Conservation (phyloP, 2,797 vertebrate genomes). For the Sardinella longiceps region DNA sequence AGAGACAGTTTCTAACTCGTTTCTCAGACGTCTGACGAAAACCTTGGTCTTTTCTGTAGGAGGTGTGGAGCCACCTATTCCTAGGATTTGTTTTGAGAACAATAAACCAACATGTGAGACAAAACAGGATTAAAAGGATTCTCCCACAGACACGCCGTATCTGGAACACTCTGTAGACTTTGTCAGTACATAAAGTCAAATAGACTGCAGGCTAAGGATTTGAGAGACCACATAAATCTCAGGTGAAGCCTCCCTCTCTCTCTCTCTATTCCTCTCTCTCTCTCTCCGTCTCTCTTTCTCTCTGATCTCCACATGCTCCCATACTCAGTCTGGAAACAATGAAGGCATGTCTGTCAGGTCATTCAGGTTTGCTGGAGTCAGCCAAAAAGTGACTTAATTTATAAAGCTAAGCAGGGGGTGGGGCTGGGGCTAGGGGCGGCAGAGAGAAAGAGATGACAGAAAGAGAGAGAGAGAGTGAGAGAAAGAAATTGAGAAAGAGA, state of each 20-base stretch:
- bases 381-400: conserved; percentile 41
- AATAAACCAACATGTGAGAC: neutral
- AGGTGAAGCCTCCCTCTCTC: conserved; percentile 34
- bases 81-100: neutral
- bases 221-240: conserved; percentile 37
- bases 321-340: conserved; percentile 50
- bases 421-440: neutral
- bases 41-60: neutral
- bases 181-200: conserved; percentile 28
- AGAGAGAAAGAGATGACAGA: neutral
- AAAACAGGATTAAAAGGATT: neutral
- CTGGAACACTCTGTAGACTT: neutral
- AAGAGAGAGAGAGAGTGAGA: neutral
- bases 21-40: neutral
- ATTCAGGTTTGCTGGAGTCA: conserved; percentile 25
- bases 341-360: conserved; percentile 48
- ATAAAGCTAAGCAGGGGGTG: conserved; percentile 34
- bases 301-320: conserved; percentile 28
- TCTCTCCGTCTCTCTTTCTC: too few species aligned
- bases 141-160: neutral
- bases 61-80: neutral
- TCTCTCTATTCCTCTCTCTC: conserved; percentile 5
- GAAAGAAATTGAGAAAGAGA: neutral
- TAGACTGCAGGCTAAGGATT: conserved; percentile 46
- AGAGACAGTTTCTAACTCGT: too few species aligned